Base-by-base conservation (phyloP, 2,113 vertebrate species). In the Eptesicus fuscus region DNA sequence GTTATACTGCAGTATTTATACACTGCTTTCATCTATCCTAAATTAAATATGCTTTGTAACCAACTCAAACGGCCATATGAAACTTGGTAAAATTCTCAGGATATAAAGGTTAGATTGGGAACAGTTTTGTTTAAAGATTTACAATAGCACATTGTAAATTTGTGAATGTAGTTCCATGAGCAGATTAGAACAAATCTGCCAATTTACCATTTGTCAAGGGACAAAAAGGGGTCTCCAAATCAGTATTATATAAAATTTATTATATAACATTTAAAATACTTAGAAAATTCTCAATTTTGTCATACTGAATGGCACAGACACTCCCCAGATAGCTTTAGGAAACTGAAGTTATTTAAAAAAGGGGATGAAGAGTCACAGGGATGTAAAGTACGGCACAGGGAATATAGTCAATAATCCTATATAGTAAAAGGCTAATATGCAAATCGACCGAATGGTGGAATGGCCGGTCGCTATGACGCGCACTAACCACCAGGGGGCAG, bases 121-220 rank as follows among this genome's bases (percentile, higher is more conserved):
- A 90, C 40, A 53, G 44, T 91, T 94, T 93, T 92, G 61, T 70
- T 87, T 91, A 93, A 90, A 95, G 70, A 56, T 47, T 76, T 83
- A 89, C 51, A 71, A 63, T 79, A 83, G 22, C 3, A 32, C 28
- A 65, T 59, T 83, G 32, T 79, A 44, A 76, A 74, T 73, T 59
- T 91, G 47, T 84, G 17, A 61, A 91, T 35, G 23, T 51, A 94
- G 32, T 70, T 69, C 20, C 18, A 74, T 10, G 4, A 76, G 30
- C 20, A 90, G 40, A 78, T 71, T 20, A 88, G 37, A 65, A 79
- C 3, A 83, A 94, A 59, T 2, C 51, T 73, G 20, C 32, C 56
- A 59, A 71, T 73, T 69, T 79, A 65, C 63, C 67, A 77, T 78
- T 83, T 82, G 67, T 44, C 37, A 73, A 69, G n/a, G 67, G 61